Conservation (phyloP, 1,140 invertebrate genomes). For the Orchestia grillus region DNA sequence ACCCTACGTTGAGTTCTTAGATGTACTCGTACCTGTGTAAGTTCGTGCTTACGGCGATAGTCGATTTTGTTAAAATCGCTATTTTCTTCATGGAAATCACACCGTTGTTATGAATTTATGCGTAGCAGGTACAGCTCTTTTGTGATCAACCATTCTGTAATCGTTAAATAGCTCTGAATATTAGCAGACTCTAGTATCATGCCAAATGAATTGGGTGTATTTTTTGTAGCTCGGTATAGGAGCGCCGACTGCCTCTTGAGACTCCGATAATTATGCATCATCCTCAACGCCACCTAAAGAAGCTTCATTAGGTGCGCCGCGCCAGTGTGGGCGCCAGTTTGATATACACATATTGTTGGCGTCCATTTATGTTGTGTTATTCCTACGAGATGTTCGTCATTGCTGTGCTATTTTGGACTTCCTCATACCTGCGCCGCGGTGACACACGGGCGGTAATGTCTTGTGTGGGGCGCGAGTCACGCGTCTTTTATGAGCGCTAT, state of each 20-base stretch:
- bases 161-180: neutral
- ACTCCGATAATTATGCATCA: neutral
- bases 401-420: neutral
- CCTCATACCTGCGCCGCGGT: neutral
- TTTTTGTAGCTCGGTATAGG: neutral
- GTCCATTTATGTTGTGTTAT: neutral
- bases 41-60: too few species aligned
- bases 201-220: neutral
- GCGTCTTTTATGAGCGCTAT: neutral
- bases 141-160: neutral
- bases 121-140: neutral
- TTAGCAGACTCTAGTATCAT: neutral
- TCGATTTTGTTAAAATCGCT: too few species aligned
- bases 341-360: neutral
- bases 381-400: neutral
- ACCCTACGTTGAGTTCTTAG: too few species aligned
- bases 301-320: neutral
- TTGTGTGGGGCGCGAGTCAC: neutral
- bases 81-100: neutral
- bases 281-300: neutral
- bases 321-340: neutral
- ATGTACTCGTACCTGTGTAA: too few species aligned
- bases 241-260: neutral
- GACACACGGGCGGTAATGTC: neutral
- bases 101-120: neutral